These are phyloP conservation scores for Riparia riparia DNA, from an alignment of 2,113 vertebrate genomes.

Conservation along the genomic window DNA sequence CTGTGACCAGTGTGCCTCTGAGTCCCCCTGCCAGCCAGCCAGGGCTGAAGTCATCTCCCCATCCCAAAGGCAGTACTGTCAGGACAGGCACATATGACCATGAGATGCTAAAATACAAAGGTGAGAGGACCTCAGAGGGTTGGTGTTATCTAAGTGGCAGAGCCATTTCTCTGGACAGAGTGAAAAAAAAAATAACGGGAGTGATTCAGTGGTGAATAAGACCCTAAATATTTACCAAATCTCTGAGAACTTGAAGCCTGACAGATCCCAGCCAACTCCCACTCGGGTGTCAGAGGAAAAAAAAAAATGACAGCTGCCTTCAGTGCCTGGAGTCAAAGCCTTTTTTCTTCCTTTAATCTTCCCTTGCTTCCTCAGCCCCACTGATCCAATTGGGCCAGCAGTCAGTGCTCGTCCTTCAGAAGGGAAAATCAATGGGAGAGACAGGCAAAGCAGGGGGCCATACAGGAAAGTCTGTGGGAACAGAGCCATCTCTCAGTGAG, in stretches of 20 bases:
- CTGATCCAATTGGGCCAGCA: fast-evolving
- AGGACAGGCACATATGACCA: background rate
- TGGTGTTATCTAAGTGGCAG: background rate
- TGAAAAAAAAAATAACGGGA: background rate
- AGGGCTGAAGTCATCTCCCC: background rate
- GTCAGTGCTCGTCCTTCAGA: background rate
- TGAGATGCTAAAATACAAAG: background rate
- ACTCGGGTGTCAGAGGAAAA: background rate
- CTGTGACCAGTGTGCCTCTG: background rate
- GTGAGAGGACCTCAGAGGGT: background rate
- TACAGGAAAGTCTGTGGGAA: background rate
- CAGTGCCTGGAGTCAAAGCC: background rate
- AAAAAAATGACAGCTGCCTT: background rate
- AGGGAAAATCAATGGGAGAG: background rate
- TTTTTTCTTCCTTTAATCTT: background rate
- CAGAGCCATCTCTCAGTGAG: background rate
- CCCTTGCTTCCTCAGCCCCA: background rate
- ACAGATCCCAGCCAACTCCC: constrained; percentile 17
- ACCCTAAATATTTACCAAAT: constrained; percentile 29
- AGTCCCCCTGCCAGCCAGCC: background rate
- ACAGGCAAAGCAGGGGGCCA: background rate
- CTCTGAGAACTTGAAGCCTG: constrained; percentile 12
- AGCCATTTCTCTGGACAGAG: background rate
- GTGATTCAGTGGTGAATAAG: constrained; percentile 33
- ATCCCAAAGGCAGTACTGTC: background rate